Evolutionary conservation across 2,797 vertebrate genomes (phyloP).

Genomic region (Oreortyx pictus): DNA sequence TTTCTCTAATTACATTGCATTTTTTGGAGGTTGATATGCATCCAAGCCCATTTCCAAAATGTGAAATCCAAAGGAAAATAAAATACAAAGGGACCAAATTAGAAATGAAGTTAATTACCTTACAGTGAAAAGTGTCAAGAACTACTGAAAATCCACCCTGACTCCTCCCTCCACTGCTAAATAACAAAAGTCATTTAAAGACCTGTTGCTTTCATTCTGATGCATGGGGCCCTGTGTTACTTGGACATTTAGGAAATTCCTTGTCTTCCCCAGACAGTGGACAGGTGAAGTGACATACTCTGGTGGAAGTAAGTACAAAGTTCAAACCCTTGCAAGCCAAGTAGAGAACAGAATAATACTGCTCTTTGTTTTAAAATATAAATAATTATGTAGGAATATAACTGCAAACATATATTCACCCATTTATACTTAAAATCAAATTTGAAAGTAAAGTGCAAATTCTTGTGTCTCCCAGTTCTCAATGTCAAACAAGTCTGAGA

Average conservation of each 20-base stretch:
- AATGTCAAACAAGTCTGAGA: neutral
- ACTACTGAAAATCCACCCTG: neutral
- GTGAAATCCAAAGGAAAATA: neutral
- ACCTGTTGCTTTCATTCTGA: neutral
- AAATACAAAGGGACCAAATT: neutral
- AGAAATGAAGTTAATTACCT: neutral
- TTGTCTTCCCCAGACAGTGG: neutral
- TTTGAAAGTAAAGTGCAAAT: neutral
- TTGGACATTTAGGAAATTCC: neutral
- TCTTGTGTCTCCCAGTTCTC: neutral
- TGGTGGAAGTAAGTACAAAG: neutral
- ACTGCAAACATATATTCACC: neutral
- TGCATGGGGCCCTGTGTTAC: fast-evolving
- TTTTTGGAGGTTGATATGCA: neutral
- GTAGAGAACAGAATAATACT: neutral
- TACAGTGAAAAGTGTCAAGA: neutral
- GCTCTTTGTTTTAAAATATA: neutral
- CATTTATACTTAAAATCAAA: neutral
- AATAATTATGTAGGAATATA: neutral
- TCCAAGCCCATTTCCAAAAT: neutral
- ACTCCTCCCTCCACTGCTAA: neutral
- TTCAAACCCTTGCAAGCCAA: neutral
- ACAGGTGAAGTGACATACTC: neutral
- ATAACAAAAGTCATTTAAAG: neutral
- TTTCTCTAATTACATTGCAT: neutral